Evolutionary conservation across 2,888 invertebrate species (phyloP).

Genomic region (Heteromurus nitidus): DNA sequence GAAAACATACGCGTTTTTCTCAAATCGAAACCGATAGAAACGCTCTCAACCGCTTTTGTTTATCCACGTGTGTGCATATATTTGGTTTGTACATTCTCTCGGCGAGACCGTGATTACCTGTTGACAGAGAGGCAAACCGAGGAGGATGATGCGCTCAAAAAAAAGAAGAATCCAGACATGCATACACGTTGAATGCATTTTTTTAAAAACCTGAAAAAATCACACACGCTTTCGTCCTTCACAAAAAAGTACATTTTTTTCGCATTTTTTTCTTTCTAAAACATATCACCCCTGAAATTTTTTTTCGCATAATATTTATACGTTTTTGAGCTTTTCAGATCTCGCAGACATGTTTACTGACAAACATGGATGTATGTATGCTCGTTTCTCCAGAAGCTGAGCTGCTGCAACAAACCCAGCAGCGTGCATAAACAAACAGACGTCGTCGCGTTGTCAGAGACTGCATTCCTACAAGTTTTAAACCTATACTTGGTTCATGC

Average conservation of each 20-base stretch:
- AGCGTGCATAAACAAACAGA: too few species aligned
- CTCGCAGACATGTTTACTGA: constrained; percentile 48
- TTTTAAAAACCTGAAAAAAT: neutral
- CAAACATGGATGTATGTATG: constrained; percentile 12
- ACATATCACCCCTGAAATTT: too few species aligned
- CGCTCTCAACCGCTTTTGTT: too few species aligned
- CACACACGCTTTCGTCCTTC: too few species aligned
- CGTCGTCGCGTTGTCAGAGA: too few species aligned
- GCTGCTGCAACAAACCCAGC: too few species aligned
- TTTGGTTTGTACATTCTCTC: neutral
- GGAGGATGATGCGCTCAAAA: constrained; percentile 5
- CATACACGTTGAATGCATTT: neutral
- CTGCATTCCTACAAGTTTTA: too few species aligned
- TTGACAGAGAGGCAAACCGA: constrained; percentile 55
- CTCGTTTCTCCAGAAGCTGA: constrained; percentile 5
- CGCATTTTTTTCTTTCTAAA: too few species aligned
- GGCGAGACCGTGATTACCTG: constrained; percentile 51
- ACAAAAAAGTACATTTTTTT: too few species aligned
- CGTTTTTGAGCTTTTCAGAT: constrained; percentile 1
- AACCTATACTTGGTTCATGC: too few species aligned
- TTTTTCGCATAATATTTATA: constrained; percentile 56
- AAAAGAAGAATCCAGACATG: neutral
- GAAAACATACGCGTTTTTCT: too few species aligned
- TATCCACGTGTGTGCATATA: constrained; percentile 46
- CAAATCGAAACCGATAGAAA: too few species aligned